Evolutionary conservation across 2,888 invertebrate species (phyloP), one percentile per base, ranked within the genome.

Genomic region (Ochropleura leucogaster): DNA sequence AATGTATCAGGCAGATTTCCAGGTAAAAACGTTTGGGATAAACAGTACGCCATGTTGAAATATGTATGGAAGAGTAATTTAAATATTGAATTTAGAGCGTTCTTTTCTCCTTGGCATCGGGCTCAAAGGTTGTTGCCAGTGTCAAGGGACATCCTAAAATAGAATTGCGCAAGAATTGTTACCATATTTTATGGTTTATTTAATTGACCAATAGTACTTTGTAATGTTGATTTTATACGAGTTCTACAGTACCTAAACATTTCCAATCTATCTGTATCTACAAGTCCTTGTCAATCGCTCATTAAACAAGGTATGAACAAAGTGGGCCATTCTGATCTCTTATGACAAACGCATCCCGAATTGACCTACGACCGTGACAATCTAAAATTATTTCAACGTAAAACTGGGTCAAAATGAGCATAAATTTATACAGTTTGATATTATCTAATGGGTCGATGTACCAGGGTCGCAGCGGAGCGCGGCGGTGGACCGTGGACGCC

Each of bases 401-500:
- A 93, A 83, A 92, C 88, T 94, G 86, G 94, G 93, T 92, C 94
- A 91, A 85, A 92, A 88, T 88, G 90, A 88, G 88, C 90, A 93
- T 94, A 92, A 90, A 94, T 93, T 92, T 91, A 92, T 85, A 60
- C 85, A 80, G 74, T 55, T 84, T 83, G 87, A 87, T 86, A 87
- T 85, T 87, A 87, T 87, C 82, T 86, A 87, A 86, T 86, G 84
- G 88, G 88, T 87, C 87, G 86, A 73, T 86, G 88, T 89, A 88
- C 90, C 90, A 92, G 91, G 91, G 90, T 89, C 89, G 86, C 82
- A 90, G 87, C 78, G 82, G 84, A 87, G 89, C 89, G 90, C 87
- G 87, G 89, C 94, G 88, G 91, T 92, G 93, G 92, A 94, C 93
- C 95, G 91, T 92, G 89, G 89, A 91, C 87, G 87, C 81, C 93